Conservation (phyloP, 2,797 vertebrate species). For the Muscicapa striata region DNA sequence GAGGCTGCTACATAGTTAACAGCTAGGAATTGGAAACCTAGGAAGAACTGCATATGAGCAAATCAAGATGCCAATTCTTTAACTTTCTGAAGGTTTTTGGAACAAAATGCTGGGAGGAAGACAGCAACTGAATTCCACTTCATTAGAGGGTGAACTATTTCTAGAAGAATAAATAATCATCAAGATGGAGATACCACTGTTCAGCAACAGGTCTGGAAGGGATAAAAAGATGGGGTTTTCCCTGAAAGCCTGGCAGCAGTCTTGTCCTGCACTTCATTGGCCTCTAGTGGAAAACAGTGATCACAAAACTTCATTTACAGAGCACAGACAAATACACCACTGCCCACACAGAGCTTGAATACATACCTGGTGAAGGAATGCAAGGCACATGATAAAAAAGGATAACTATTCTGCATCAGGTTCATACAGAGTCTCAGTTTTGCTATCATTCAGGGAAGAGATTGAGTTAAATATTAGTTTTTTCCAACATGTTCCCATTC, state of each 20-base stretch:
- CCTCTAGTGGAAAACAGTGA: conserved; percentile 60
- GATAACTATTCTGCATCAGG: not conserved
- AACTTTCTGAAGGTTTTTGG: not conserved
- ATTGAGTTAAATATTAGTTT: not conserved
- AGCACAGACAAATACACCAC: not conserved
- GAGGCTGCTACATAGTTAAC: not conserved
- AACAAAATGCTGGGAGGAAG: conserved; percentile 6
- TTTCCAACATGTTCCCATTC: not conserved
- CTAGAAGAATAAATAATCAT: conserved; percentile 18
- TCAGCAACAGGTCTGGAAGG: not conserved
- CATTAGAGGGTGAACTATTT: not conserved
- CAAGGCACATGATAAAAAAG: not conserved
- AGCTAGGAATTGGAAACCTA: not conserved
- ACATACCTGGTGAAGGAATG: not conserved
- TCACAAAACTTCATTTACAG: not conserved
- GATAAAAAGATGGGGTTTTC: not conserved
- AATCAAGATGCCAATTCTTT: not conserved
- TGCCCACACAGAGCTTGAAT: not conserved
- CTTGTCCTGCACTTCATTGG: conserved; percentile 61
- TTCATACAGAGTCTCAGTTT: not conserved
- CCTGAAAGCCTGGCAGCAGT: not conserved
- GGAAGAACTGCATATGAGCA: not conserved
- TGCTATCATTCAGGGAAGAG: not conserved
- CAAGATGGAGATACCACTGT: not conserved
- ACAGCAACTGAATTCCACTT: conserved; percentile 16